phyloP scores from a whole-genome alignment of 2,888 invertebrate genomes.

The Apantesis nais region DNA sequence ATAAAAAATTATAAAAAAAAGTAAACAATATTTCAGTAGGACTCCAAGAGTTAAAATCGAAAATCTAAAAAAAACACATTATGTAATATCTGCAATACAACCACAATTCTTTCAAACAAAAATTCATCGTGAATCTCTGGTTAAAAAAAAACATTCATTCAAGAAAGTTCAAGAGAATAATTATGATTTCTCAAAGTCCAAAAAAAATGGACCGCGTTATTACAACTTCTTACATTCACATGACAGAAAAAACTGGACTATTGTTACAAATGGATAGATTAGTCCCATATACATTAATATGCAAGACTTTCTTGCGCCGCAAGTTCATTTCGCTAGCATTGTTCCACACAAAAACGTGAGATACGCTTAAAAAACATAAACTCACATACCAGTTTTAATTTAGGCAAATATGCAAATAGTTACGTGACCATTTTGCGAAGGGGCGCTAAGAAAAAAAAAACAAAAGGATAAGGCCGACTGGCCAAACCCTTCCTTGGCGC shows the following conservation, averaged over 20 bases:
- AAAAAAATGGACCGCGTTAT: constrained; percentile 39
- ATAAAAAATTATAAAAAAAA: neutral
- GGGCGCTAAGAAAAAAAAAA: constrained; percentile 74
- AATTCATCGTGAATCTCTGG: constrained; percentile 11
- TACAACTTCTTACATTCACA: constrained; percentile 48
- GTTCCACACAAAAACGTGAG: constrained; percentile 79
- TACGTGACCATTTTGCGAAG: constrained; percentile 84
- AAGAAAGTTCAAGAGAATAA: constrained; percentile 41
- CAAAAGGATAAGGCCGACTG: constrained; percentile 69
- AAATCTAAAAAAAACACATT: constrained; percentile 8
- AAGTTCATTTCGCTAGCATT: constrained; percentile 69
- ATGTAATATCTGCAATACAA: constrained; percentile 2
- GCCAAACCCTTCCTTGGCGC: constrained; percentile 77
- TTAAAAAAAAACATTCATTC: constrained; percentile 27
- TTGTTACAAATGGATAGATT: constrained; percentile 52
- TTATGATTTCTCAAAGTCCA: constrained; percentile 43
- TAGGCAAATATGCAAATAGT: constrained; percentile 81
- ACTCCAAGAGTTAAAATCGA: neutral
- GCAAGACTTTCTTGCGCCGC: constrained; percentile 65
- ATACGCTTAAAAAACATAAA: constrained; percentile 72
- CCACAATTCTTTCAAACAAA: constrained; percentile 10
- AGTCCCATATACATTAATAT: constrained; percentile 67
- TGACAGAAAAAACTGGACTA: constrained; percentile 59
- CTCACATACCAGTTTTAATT: constrained; percentile 74
- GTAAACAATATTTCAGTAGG: neutral